Percentiles rank a stretch among this genome's conserved stretches.
These are phyloP conservation scores for Pogonognathellus flavescens DNA, from an alignment of 1,140 invertebrate species.

Conservation along the genomic window DNA sequence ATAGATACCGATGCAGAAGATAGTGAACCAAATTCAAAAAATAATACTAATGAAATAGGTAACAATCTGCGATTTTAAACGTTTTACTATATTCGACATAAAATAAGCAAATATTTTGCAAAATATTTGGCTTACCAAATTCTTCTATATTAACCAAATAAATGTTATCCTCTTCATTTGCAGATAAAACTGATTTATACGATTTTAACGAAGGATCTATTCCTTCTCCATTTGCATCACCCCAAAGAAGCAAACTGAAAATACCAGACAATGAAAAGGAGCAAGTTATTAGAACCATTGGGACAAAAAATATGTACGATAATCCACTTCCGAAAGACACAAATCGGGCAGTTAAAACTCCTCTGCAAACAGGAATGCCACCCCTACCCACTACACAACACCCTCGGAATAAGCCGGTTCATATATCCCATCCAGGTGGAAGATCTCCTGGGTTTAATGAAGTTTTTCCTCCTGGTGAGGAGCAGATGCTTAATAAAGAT, in stretches of 20 bases:
- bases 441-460: slow-evolving; percentile 62
- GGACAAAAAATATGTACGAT: slow-evolving; percentile 37
- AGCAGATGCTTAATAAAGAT: slow-evolving; percentile 53
- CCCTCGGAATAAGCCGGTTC: slow-evolving; percentile 16
- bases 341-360: slow-evolving; percentile 5
- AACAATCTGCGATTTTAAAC: not conserved
- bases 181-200: slow-evolving; percentile 63
- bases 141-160: too few species aligned
- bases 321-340: slow-evolving; percentile 7
- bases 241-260: not conserved
- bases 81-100: too few species aligned
- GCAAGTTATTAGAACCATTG: slow-evolving; percentile 61
- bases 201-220: slow-evolving; percentile 66
- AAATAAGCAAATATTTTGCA: too few species aligned
- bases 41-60: not conserved
- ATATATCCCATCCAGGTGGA: slow-evolving; percentile 5
- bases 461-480: slow-evolving; percentile 58
- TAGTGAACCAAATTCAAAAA: slow-evolving; percentile 24
- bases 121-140: too few species aligned
- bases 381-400: slow-evolving; percentile 19
- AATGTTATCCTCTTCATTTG: too few species aligned
- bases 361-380: slow-evolving; percentile 48
- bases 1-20: slow-evolving; percentile 58
- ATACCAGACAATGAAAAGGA: slow-evolving; percentile 12
- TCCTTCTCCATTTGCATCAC: slow-evolving; percentile 60